Base-by-base conservation (phyloP, 2,113 vertebrate species). In the Colossoma macropomum region DNA sequence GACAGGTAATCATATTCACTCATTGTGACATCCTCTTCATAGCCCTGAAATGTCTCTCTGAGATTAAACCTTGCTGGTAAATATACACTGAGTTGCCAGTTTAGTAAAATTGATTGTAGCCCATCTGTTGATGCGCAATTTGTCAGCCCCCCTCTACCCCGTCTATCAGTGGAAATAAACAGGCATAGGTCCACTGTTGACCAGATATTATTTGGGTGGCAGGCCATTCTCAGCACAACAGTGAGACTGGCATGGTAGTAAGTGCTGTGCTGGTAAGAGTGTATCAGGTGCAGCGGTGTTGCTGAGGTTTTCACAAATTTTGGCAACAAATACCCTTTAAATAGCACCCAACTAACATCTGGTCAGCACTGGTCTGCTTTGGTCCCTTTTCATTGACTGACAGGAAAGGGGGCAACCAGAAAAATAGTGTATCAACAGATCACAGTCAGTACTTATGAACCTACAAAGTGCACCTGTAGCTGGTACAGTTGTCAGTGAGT, bases 1-100 rank as follows among this genome's bases (percentile, higher is more conserved):
- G 94, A 70, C 94, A 95, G 94, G 94, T 94, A 90, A 81, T 10
- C 4, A 41, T 8, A 41, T 34, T 19, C 23, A 21, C 23, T 45
- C 63, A 38, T 74, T 9, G 12, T 3, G 25, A 19, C 3, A 21
- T 69, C 5, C 48, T 50, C 8, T 19, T 17, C 8, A 45, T 45
- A 6, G 41, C 41, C 48, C 1, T 50, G 48, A 50, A 50, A 50
- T 12, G 66, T 69, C 30, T 69, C 63, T 10, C 8, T 13, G 48
- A 50, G 13, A 15, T 50, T 50, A 15, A 7, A 50, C 12, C 1
- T 13, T 7, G 13, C 13, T 9, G 6, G 13, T 50, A 11, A 50
- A 15, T 45, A 45, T 45, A 45, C 41, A 45, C 41, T 10, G 10
- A 10, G 10, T 10, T 45, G 10, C 4, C 4, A 45, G 10, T 52